phyloP scores from a whole-genome alignment of 2,113 vertebrate species.

The Poeciliopsis turrubarensis region DNA sequence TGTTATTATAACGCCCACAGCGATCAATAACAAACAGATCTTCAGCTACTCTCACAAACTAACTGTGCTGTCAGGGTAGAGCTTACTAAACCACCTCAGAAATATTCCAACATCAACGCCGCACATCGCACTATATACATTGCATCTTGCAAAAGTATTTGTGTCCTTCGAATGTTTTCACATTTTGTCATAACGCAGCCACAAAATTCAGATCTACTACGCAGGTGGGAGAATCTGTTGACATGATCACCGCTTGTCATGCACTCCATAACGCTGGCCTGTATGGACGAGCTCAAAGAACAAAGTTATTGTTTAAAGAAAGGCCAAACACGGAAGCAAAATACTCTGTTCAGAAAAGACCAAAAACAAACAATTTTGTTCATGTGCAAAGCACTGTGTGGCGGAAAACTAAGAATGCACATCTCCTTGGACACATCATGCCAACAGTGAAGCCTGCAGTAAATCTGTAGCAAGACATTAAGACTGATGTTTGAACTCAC shows the following conservation, averaged over 20 bases:
- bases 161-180: neutral
- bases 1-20: slow-evolving; percentile 47
- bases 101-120: neutral
- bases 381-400: too few species aligned
- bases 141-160: too few species aligned
- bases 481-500: neutral
- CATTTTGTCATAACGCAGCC: neutral
- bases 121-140: too few species aligned
- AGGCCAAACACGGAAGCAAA: neutral
- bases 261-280: too few species aligned
- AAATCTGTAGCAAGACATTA: neutral
- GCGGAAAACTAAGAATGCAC: too few species aligned
- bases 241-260: neutral
- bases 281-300: too few species aligned
- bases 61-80: slow-evolving; percentile 11
- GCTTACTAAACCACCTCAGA: slow-evolving; percentile 35
- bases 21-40: slow-evolving; percentile 53
- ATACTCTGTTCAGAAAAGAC: neutral
- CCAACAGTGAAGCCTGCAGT: too few species aligned
- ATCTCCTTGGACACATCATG: too few species aligned
- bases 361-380: too few species aligned
- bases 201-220: neutral
- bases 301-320: too few species aligned
- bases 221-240: neutral
- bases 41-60: slow-evolving; percentile 22